Conservation (phyloP, 2,797 vertebrate species). For the Pseudochromis fuscus region DNA sequence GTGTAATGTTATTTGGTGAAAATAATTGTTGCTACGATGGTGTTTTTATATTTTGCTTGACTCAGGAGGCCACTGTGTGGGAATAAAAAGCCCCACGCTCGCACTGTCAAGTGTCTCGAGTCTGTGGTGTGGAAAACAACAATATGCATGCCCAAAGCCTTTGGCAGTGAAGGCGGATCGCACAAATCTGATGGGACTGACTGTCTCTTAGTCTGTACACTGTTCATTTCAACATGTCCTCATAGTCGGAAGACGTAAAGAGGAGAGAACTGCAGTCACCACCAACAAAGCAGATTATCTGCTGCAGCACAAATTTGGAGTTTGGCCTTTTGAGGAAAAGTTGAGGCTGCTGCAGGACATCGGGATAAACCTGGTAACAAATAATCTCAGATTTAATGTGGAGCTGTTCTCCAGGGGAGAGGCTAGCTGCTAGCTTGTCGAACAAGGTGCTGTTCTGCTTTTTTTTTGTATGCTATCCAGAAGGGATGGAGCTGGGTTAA, state of each 20-base stretch:
- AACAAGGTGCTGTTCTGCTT: neutral
- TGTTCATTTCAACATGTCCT: neutral
- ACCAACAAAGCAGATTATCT: no score
- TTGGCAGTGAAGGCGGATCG: neutral
- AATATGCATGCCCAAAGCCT: neutral
- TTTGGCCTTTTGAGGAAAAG: no score
- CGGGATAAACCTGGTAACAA: no score
- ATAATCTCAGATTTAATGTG: neutral
- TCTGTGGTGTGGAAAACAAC: neutral
- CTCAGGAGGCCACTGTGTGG: no score
- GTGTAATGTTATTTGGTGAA: no score
- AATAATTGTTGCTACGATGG: no score
- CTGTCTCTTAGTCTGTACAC: neutral
- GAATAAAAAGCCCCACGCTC: neutral
- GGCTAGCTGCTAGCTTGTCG: neutral
- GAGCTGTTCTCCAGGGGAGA: neutral
- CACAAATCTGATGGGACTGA: neutral
- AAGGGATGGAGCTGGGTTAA: neutral
- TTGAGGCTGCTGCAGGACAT: no score
- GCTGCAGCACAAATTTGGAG: neutral
- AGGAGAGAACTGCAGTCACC: no score
- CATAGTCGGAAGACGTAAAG: neutral
- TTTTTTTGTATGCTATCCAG: no score
- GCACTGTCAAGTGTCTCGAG: neutral
- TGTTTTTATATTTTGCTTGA: no score